Base-by-base conservation (phyloP, 2,888 invertebrate genomes). In the Neoascia interrupta region DNA sequence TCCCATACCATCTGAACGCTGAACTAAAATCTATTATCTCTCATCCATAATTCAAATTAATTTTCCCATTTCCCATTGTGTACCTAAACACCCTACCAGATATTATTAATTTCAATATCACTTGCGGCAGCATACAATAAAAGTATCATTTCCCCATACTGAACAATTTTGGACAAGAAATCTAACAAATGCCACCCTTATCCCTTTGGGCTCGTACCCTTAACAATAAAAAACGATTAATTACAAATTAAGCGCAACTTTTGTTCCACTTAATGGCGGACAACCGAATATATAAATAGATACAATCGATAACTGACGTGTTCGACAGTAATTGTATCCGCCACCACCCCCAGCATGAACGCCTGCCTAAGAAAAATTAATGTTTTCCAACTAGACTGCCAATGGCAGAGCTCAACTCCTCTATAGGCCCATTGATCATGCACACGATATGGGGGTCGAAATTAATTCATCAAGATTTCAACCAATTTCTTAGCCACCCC, bases 221-320 rank as follows among this genome's bases (percentile, higher is more conserved):
- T 47, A 61, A 73, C 13, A 66, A 53, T 61, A 56, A 72, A 79
- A 79, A 74, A 45, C 80, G 45, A 80, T 80, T 80, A 80, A 80
- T 80, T 74, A 80, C 74, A 74, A 80, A 80, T 80, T 80, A 80
- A 80, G 80, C 68, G 80, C 53, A 69, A 69, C 66, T 66, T 79
- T 73, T 68, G 34, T 60, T 47, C 49, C 53, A 58, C 39, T 66
- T 61, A 73, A 79, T 73, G 54, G 28, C 45, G 47, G 28, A 3
- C 13, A 43, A 10, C 28, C 21, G 16, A 13, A 26, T 5, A 36
- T 11, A 18, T 21, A 5, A 60, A n/a, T 51, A 61, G 79, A 79
- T 73, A 34, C 45, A 73, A 79, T 79, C 72, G 43, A 68, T n/a
- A n/a, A 68, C 23, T 79, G 56, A 61, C 79, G 79, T 79, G 79